These are phyloP conservation scores for Aplochiton taeniatus DNA, from an alignment of 2,797 vertebrate genomes.

Conservation along the genomic window DNA sequence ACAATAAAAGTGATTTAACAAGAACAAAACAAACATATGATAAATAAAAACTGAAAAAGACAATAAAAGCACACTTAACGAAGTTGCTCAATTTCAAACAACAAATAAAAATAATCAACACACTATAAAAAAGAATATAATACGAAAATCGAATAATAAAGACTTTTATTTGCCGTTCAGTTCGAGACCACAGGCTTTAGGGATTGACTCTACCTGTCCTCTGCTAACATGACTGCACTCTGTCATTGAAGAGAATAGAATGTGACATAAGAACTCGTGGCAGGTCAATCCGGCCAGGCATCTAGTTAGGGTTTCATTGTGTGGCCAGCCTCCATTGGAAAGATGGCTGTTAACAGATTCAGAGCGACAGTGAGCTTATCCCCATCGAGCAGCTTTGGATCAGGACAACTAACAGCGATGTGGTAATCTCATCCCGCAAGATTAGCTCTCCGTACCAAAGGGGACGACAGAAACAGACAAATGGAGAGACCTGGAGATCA, in stretches of 20 bases:
- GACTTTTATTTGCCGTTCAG: too few species aligned
- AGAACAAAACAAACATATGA: too few species aligned
- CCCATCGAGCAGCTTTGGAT: slow-evolving; percentile 20
- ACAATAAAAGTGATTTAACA: too few species aligned
- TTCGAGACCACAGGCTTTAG: slow-evolving; percentile 17
- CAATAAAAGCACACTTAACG: too few species aligned
- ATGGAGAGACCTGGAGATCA: slow-evolving; percentile 17
- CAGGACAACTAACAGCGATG: slow-evolving; percentile 33
- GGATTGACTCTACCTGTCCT: slow-evolving; percentile 31
- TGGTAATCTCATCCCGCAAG: slow-evolving; percentile 59
- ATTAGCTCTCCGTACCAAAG: slow-evolving; percentile 49
- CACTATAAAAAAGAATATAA: too few species aligned
- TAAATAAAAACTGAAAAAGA: too few species aligned
- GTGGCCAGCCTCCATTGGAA: slow-evolving; percentile 14
- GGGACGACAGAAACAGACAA: slow-evolving; percentile 16
- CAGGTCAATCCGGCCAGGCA: slow-evolving; percentile 8
- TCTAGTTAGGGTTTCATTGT: slow-evolving; percentile 8
- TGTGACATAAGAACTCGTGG: slow-evolving; percentile 27
- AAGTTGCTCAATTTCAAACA: too few species aligned
- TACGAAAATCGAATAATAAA: too few species aligned
- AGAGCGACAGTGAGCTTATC: slow-evolving; percentile 9
- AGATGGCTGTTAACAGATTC: not conserved
- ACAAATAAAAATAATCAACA: too few species aligned
- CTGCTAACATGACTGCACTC: slow-evolving; percentile 9
- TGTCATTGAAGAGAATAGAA: slow-evolving; percentile 11